Base-by-base conservation (phyloP, 2,888 invertebrate genomes). In the Apantesis nais region DNA sequence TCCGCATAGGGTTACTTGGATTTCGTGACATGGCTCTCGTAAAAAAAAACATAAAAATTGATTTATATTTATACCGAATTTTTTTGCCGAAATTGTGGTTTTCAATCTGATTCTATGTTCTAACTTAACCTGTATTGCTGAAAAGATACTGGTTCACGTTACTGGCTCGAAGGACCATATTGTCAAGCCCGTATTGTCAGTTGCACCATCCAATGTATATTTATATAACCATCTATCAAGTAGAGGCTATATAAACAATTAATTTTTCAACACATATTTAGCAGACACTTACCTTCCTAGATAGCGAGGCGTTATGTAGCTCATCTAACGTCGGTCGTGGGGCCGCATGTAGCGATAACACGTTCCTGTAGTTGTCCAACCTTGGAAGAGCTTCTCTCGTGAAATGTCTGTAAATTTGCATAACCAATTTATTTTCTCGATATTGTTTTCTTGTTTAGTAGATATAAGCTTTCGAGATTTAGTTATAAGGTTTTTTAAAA, bases 251-350 rank as follows among this genome's bases (percentile, higher is more conserved):
- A 11, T n/a, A n/a, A 52, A n/a, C 19, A 16, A 48, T 48, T 2
- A 22, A 48, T n/a, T 11, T n/a, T 25, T 29, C 29, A 34, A 37
- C 31, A 22, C 14, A 37, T n/a, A 22, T 22, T 5, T 14, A 61
- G 1, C 25, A 55, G 37, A 77, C 25, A 86, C 95, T 95, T 93
- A 98, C 98, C 97, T 98, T 98, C 86, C 97, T 96, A 44, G 97
- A 96, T 52, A 97, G 90, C 22, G 98, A 97, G 71, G 97, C 97
- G 90, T 98, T 97, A 92, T 98, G 98, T 29, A 98, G 96, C 91
- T 98, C 98, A 88, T 98, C 98, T 74, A 98, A 92, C 8, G 98
- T 98, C 25, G 98, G 98, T 78, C 98, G 96, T 81, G 97, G 97
- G 16, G 97, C 98, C 5, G 98, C 98, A 89, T 98, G 98, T 62